Base-by-base conservation (phyloP, 2,888 invertebrate species). In the Heliconius aoede region DNA sequence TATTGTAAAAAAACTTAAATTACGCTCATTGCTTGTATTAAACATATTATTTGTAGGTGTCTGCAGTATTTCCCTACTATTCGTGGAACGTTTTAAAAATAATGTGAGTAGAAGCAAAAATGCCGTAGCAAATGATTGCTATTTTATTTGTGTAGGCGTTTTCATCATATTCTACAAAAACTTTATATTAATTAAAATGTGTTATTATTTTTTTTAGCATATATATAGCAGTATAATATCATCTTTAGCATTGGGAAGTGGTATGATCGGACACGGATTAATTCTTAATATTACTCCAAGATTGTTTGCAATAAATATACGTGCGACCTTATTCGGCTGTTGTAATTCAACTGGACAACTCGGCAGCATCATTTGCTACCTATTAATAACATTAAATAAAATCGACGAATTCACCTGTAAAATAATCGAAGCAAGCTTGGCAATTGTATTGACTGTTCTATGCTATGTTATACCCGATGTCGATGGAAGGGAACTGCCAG, bases 401-500 rank as follows among this genome's bases (percentile, higher is more conserved):
- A 80, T 88, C 65, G 84, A 82, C 67, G 85, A 89, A 36, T 40
- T 84, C 4, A 83, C 85, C 0, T 81, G 87, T n/a, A 79, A 88
- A 65, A 80, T 84, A 1, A 75, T 90, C 15, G 84, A 86, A 30
- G 76, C 88, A 1, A 83, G 80, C 4, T 81, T 88, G 3, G 86
- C 86, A 7, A 51, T 89, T 13, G 77, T 84, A 4, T 77, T 91
- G 26, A 80, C 81, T 46, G 83, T 84, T 15, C 73, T 91, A 60
- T 89, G 90, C 65, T 86, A 87, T 69, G 68, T 88, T 2, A 81
- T 93, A 15, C 89, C 90, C 13, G 87, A 92, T 79, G 89, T 92
- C 1, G 93, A 93, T 81, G 84, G 85, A n/a, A 86, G 93, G 80
- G 93, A 94, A 82, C 78, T 93, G 65, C 93, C 93, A 0, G 93